These are phyloP conservation scores for Tragelaphus scriptus DNA, from an alignment of 2,113 vertebrate species.

Conservation along the genomic window DNA sequence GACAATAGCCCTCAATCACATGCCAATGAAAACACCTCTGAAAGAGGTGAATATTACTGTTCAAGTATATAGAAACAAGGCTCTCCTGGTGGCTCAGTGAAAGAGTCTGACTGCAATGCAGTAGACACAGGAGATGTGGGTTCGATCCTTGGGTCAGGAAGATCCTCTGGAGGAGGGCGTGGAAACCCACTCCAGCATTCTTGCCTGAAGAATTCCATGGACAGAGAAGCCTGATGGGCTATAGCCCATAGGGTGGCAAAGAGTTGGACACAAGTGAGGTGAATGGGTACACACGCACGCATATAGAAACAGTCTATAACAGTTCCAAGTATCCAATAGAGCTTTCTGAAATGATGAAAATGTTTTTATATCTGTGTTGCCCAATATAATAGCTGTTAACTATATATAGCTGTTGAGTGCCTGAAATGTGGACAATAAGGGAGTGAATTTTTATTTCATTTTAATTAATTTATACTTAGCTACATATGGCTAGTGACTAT, in stretches of 20 bases:
- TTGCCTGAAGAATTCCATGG: neutral
- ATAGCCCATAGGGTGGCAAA: neutral
- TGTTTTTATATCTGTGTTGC: neutral
- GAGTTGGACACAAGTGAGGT: neutral
- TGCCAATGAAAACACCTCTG: neutral
- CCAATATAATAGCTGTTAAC: neutral
- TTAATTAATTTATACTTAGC: neutral
- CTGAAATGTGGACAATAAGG: neutral
- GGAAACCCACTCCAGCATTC: neutral
- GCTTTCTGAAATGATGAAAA: neutral
- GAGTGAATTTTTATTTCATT: neutral
- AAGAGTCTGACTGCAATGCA: neutral
- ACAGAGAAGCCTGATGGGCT: neutral
- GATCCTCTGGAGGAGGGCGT: neutral
- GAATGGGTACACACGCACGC: fast-evolving
- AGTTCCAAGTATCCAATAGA: neutral
- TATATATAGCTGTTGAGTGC: neutral
- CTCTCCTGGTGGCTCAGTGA: neutral
- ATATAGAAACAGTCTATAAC: neutral
- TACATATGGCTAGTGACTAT: neutral
- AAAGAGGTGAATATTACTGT: neutral
- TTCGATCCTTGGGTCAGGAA: neutral
- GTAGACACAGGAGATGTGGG: neutral
- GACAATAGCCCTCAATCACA: neutral
- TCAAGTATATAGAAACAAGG: neutral